phyloP scores from a whole-genome alignment of 2,888 invertebrate genomes.

The Psococerastis gibbosa region DNA sequence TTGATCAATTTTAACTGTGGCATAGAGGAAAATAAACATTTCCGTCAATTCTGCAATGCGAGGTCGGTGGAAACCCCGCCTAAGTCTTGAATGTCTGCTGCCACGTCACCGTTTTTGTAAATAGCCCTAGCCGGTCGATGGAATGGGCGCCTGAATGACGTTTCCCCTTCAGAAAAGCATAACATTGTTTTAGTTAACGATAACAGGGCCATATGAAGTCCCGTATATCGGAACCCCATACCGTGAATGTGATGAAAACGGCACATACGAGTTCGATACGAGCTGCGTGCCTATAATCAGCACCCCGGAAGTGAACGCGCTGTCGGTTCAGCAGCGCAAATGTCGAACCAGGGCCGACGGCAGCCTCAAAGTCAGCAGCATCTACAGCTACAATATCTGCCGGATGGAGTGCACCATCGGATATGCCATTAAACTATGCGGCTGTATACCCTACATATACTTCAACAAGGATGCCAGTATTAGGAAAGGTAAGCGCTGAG shows the following conservation, averaged over 20 bases:
- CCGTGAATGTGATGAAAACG: conserved; percentile 27
- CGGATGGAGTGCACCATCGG: conserved; percentile 24
- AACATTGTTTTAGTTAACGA: conserved; percentile 17
- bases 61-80: too few species aligned
- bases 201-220: conserved; percentile 1
- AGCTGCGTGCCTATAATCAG: conserved; percentile 39
- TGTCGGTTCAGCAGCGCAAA: conserved; percentile 21
- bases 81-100: too few species aligned
- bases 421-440: conserved; percentile 22
- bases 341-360: conserved; percentile 22
- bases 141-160: too few species aligned
- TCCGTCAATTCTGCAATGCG: too few species aligned
- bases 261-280: conserved; percentile 39
- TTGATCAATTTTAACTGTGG: too few species aligned
- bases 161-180: too few species aligned
- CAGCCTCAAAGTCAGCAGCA: conserved; percentile 20
- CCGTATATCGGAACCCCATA: background rate
- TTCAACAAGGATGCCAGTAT: conserved; percentile 18
- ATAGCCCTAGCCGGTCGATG: too few species aligned
- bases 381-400: conserved; percentile 24
- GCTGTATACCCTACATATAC: conserved; percentile 25
- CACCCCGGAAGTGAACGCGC: conserved; percentile 28
- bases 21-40: too few species aligned
- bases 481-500: conserved; percentile 8
- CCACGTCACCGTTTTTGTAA: too few species aligned